Percentiles rank a stretch among this genome's conserved stretches.
These are phyloP conservation scores for Alethe castanea DNA, from an alignment of 2,113 vertebrate species.

Conservation along the genomic window DNA sequence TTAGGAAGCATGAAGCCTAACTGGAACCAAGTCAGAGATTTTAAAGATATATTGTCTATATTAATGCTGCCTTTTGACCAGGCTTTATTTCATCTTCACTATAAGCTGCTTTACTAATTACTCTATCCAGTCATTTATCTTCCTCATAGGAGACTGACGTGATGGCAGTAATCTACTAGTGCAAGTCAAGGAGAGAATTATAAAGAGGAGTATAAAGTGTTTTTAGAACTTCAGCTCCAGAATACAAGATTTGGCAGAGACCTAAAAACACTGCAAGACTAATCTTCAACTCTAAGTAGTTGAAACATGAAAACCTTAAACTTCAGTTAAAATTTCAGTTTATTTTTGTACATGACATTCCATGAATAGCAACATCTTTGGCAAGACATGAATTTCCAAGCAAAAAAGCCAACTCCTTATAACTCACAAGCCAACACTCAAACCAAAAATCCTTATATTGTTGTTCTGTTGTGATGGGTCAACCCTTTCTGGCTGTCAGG, in stretches of 20 bases:
- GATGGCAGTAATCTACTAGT: neutral
- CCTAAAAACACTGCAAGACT: neutral
- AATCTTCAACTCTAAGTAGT: neutral
- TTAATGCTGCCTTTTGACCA: neutral
- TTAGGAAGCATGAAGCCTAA: neutral
- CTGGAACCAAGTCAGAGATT: neutral
- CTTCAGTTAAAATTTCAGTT: neutral
- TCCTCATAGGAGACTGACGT: neutral
- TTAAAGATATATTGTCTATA: neutral
- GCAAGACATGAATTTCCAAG: neutral
- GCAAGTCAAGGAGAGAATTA: neutral
- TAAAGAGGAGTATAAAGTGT: neutral
- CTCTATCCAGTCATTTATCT: neutral
- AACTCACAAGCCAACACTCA: fast-evolving
- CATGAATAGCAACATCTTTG: neutral
- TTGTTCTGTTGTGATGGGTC: neutral
- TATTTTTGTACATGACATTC: neutral
- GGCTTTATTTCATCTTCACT: neutral
- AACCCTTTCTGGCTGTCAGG: neutral
- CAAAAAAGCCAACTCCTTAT: fast-evolving
- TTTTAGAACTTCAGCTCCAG: neutral
- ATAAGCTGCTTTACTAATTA: neutral
- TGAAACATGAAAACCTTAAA: neutral
- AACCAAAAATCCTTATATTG: neutral
- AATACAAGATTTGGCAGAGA: neutral